Percentiles rank a stretch among this genome's conserved stretches.
These are phyloP conservation scores for Epicauta chinensis DNA, from an alignment of 1,140 invertebrate genomes.

Conservation along the genomic window DNA sequence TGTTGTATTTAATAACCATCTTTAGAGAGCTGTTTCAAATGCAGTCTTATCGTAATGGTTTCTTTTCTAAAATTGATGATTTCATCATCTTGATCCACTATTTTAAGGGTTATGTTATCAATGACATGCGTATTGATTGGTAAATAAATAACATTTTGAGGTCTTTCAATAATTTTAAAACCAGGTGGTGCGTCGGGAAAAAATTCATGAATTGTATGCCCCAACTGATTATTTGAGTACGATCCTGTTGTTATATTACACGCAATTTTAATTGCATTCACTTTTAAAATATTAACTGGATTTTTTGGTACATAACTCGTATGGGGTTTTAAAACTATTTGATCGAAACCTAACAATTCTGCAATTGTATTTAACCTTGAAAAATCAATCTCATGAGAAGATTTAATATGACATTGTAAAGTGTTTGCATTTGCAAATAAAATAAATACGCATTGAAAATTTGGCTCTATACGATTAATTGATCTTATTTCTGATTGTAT, in stretches of 20 bases:
- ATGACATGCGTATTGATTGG: constrained; percentile 8
- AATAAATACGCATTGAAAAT: not conserved
- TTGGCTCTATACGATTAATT: not conserved
- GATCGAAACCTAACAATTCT: constrained; percentile 19
- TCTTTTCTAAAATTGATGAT: constrained; percentile 25
- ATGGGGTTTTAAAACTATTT: not conserved
- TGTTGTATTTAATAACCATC: not conserved
- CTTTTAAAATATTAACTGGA: constrained; percentile 4
- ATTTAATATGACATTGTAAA: constrained; percentile 18
- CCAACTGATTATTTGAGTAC: constrained; percentile 27
- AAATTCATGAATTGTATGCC: constrained; percentile 36
- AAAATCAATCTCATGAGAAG: constrained; percentile 19
- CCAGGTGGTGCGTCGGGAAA: constrained; percentile 24
- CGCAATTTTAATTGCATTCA: constrained; percentile 1
- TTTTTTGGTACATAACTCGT: not conserved
- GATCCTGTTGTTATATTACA: constrained; percentile 23
- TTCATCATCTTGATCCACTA: constrained; percentile 17
- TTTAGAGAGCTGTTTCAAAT: constrained; percentile 10
- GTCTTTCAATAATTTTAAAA: constrained; percentile 31
- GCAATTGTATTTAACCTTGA: constrained; percentile 16
- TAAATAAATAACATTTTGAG: constrained; percentile 2
- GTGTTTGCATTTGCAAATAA: constrained; percentile 22
- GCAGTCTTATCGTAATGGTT: constrained; percentile 18
- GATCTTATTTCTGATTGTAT: constrained; percentile 4
- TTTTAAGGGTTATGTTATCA: constrained; percentile 18